phyloP scores from a whole-genome alignment of 2,113 vertebrate genomes.

The Prunella fulvescens region DNA sequence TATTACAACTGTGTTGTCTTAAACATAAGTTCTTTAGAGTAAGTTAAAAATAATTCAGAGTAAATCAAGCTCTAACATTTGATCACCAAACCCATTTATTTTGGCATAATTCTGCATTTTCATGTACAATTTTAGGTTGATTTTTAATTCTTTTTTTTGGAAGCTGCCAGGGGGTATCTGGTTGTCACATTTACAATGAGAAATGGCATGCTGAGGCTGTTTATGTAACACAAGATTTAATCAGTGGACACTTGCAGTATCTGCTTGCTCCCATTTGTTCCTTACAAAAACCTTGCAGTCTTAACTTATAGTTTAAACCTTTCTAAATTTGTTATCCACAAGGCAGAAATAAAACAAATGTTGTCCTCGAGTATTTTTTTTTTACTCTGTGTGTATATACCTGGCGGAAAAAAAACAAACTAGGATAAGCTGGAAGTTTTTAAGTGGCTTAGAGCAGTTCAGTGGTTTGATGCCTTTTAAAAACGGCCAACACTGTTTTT shows the following conservation, averaged over 20 bases:
- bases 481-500: background rate
- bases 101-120: background rate
- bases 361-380: background rate
- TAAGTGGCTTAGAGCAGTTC: background rate
- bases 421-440: background rate
- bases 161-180: background rate
- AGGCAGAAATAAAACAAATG: background rate
- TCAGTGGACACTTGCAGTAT: background rate
- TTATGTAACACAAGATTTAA: conserved; percentile 28
- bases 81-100: background rate
- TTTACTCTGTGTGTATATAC: background rate
- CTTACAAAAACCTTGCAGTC: background rate
- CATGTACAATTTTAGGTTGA: background rate
- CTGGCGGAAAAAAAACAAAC: fast-evolving
- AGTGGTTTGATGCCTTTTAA: background rate
- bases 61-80: background rate
- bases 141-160: background rate
- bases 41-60: background rate
- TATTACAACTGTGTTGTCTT: background rate
- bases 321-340: background rate
- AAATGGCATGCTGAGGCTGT: background rate
- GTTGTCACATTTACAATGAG: background rate
- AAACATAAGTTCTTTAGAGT: background rate
- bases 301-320: background rate
- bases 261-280: background rate